Conservation (phyloP, 2,113 vertebrate genomes). For the Tragelaphus scriptus region DNA sequence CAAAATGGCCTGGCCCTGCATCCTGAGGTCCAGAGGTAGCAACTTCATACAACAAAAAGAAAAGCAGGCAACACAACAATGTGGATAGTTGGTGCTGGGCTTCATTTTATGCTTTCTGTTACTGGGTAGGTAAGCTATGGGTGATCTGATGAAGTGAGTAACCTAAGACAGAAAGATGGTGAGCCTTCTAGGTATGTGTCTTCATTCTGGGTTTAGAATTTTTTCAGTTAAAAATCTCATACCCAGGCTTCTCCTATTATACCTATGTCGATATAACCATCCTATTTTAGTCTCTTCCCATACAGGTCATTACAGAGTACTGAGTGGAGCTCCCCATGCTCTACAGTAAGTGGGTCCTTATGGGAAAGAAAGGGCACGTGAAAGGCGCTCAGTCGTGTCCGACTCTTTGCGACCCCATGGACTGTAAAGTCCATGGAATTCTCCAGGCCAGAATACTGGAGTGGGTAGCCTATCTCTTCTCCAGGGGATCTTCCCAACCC, state of each 20-base stretch:
- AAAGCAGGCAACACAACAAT: not conserved
- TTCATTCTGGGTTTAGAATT: not conserved
- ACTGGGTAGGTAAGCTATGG: not conserved
- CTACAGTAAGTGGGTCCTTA: not conserved
- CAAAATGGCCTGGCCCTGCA: not conserved
- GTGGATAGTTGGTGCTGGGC: too few relatives aligned
- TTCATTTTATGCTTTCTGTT: not conserved
- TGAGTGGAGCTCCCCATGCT: not conserved
- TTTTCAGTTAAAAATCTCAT: not conserved
- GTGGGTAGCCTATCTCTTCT: not conserved
- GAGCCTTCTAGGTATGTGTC: not conserved
- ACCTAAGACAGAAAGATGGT: not conserved
- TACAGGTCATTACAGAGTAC: not conserved
- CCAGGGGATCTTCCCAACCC: not conserved
- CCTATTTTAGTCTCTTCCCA: not conserved
- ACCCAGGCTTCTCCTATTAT: not conserved
- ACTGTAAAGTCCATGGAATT: not conserved
- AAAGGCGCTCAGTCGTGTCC: not conserved
- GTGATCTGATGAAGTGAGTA: not conserved
- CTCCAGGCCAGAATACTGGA: not conserved
- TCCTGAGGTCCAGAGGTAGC: not conserved
- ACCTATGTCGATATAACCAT: not conserved
- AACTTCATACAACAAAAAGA: not conserved
- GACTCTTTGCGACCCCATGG: rapidly evolving
- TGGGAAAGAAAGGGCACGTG: not conserved